phyloP scores from a whole-genome alignment of 1,140 invertebrate genomes.

The Drosophila lacteicornis region DNA sequence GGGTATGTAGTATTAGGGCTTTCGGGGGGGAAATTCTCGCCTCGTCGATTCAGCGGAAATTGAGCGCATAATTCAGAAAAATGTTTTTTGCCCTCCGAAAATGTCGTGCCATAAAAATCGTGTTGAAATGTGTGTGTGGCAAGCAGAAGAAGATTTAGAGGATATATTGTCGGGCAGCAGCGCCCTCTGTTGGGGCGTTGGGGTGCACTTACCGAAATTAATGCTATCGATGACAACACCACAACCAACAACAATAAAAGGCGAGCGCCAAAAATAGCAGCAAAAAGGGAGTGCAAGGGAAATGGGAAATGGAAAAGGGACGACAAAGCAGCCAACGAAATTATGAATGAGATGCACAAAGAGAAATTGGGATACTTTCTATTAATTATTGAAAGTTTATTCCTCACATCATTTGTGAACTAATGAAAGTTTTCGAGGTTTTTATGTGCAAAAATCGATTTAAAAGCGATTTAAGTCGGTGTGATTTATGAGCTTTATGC shows the following conservation, averaged over 20 bases:
- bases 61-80: slow-evolving; percentile 81
- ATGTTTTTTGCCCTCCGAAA: slow-evolving; percentile 46
- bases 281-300: slow-evolving; percentile 4
- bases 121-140: slow-evolving; percentile 59
- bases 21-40: slow-evolving; percentile 5
- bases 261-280: slow-evolving; percentile 68
- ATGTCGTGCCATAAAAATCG: slow-evolving; percentile 79
- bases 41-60: slow-evolving; percentile 78
- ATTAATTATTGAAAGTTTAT: neutral
- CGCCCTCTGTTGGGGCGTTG: slow-evolving; percentile 23
- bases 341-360: slow-evolving; percentile 41
- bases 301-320: slow-evolving; percentile 47
- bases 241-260: slow-evolving; percentile 68
- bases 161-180: slow-evolving; percentile 17
- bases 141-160: slow-evolving; percentile 17
- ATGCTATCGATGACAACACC: slow-evolving; percentile 82
- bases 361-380: neutral
- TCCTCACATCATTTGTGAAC: neutral
- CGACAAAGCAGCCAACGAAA: slow-evolving; percentile 69
- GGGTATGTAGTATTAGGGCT: neutral
- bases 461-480: too few species aligned
- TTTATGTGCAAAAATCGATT: too few species aligned
- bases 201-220: slow-evolving; percentile 80
- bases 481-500: too few species aligned
- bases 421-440: too few species aligned